These are phyloP conservation scores for Caenorhabditis panamensis DNA, from an alignment of 2,888 invertebrate genomes.

Conservation along the genomic window DNA sequence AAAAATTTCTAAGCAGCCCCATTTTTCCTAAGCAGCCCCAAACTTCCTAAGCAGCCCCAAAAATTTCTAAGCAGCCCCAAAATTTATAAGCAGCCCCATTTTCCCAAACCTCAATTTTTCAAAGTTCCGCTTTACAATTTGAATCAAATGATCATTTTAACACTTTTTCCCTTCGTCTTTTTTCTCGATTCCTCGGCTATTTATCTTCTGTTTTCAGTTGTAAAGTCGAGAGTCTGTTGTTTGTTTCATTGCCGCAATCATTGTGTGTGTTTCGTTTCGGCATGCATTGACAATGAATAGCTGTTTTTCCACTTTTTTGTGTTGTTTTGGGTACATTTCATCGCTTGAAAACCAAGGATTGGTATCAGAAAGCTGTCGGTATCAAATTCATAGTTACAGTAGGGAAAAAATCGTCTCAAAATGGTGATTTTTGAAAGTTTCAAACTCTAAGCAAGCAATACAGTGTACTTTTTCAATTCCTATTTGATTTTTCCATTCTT, in stretches of 20 bases:
- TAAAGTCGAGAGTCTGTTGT: constrained; percentile 42
- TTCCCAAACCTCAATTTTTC: no score
- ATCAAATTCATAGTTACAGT: no score
- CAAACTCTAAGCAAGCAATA: no score
- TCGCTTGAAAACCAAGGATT: background rate
- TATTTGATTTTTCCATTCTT: background rate
- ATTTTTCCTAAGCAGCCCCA: no score
- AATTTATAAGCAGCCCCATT: no score
- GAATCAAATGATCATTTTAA: constrained; percentile 46
- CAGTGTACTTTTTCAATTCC: background rate
- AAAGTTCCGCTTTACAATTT: no score
- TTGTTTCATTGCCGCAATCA: constrained; percentile 17
- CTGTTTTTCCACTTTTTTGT: background rate
- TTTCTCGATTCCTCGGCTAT: background rate
- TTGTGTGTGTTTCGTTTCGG: background rate
- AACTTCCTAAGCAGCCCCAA: no score
- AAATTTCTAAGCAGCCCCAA: no score
- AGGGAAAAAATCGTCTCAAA: no score
- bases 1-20: no score
- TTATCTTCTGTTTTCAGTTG: constrained; percentile 15
- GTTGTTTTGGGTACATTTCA: background rate
- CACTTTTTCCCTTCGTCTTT: constrained; percentile 17
- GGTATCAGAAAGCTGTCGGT: no score
- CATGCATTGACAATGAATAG: background rate
- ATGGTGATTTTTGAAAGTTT: no score